Evolutionary conservation across 2,888 invertebrate genomes (phyloP), one percentile per base, ranked within the genome.

Genomic region (Pammene fasciana): DNA sequence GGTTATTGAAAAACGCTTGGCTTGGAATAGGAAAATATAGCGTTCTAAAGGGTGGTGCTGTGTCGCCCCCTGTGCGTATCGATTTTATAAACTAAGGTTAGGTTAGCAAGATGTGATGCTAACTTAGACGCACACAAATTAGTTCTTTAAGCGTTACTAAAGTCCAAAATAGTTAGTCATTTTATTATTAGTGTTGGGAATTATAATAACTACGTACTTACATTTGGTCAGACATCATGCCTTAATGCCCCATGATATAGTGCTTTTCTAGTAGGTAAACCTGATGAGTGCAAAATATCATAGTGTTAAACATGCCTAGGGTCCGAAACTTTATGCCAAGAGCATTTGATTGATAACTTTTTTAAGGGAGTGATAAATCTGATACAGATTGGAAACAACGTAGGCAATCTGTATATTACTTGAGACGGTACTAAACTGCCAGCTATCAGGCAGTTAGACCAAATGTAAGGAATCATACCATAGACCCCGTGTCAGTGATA

Each of bases 111-210:
- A 68, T n/a, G 16, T 64, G 50, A 74, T 78, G 79, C 77, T 79
- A 73, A 76, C 76, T 75, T 80, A 82, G 84, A 81, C 82, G 78
- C 79, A 81, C 83, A 86, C 86, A 83, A 84, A 84, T 83, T 85
- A 85, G 75, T 73, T 79, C 38, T 78, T 80, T 82, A 85, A 84
- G 75, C 78, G 78, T 80, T 79, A 73, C 72, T 73, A 65, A 65
- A 78, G 84, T 85, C 82, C 82, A 83, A 83, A 73, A 74, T 75
- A 70, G 74, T 71, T 71, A 72, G 74, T 73, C 73, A 72, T 73
- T 75, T 72, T 50, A 61, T 70, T 73, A 71, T 65, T 73, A 74
- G 70, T 73, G 43, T 71, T 60, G 64, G 43, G 48, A 60, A 68
- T 68, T 55, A 52, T 59, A 56, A 65, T 59, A 68, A 43, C 43